Evolutionary conservation across 2,888 invertebrate genomes (phyloP).

Genomic region (Drosophila neonasuta): DNA sequence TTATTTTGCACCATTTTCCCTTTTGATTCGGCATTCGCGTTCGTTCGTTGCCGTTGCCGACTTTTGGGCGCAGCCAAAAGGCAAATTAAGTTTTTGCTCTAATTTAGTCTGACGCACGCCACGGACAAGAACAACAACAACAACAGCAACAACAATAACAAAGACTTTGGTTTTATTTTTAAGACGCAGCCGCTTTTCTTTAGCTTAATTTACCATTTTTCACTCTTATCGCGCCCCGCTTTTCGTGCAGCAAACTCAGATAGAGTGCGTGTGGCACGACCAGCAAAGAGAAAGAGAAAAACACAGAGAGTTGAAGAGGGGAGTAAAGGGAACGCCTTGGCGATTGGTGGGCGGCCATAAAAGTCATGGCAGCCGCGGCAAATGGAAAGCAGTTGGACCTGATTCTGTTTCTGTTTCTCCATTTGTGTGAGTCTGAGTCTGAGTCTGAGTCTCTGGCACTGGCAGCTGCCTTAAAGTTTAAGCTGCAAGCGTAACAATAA

Average conservation of each 20-base stretch:
- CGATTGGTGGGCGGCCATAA: constrained; percentile 59
- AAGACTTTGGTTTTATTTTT: constrained; percentile 56
- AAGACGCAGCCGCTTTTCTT: constrained; percentile 56
- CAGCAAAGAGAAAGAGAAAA: not conserved
- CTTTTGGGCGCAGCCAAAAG: constrained; percentile 72
- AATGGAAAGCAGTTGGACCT: constrained; percentile 59
- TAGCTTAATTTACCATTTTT: constrained; percentile 77
- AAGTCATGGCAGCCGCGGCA: constrained; percentile 61
- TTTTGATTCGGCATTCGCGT: constrained; percentile 62
- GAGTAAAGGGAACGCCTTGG: not conserved
- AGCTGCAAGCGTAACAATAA: constrained; percentile 74
- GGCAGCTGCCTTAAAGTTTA: constrained; percentile 69
- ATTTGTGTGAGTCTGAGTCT: not conserved
- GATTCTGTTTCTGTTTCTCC: constrained; percentile 4
- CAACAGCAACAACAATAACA: constrained; percentile 46
- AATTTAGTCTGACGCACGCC: constrained; percentile 75
- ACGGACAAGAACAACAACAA: constrained; percentile 24
- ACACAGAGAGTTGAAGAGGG: not conserved
- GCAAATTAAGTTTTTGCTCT: constrained; percentile 78
- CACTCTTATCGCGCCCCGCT: constrained; percentile 70
- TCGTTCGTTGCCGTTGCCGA: constrained; percentile 38
- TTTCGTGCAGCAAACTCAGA: constrained; percentile 28
- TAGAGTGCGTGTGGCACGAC: constrained; percentile 18
- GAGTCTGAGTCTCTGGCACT: constrained; percentile 10
- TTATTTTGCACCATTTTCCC: constrained; percentile 72